These are phyloP conservation scores for Drosophila testacea DNA, from an alignment of 2,888 invertebrate species.

Conservation along the genomic window DNA sequence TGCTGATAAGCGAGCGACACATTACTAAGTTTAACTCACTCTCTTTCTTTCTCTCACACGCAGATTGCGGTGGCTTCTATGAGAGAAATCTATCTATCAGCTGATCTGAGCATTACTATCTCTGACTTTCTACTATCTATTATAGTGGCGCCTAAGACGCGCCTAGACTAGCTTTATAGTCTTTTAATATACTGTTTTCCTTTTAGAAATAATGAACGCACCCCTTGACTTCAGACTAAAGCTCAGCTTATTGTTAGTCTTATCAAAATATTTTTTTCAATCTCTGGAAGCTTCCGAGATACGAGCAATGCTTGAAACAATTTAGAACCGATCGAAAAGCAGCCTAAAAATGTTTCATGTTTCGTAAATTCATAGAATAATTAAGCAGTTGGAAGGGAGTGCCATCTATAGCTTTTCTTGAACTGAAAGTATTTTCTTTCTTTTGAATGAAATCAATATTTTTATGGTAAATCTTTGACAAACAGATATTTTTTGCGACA, in stretches of 20 bases:
- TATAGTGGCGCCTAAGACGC: not conserved
- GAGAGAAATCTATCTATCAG: not conserved
- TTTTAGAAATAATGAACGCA: not conserved
- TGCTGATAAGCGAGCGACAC: slow-evolving; percentile 9
- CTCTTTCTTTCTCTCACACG: not conserved
- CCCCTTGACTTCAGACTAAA: slow-evolving; percentile 2
- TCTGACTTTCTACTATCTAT: not conserved
- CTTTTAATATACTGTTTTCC: not conserved
- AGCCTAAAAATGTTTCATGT: too few species aligned
- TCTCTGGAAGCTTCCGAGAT: not conserved
- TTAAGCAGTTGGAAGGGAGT: too few species aligned
- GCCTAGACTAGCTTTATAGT: not conserved
- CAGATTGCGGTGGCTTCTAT: not conserved
- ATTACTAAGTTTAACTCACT: not conserved
- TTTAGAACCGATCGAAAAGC: too few species aligned
- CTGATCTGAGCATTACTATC: not conserved
- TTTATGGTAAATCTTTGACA: too few species aligned
- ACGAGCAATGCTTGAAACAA: not conserved
- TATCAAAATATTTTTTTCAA: not conserved
- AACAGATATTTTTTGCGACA: too few species aligned
- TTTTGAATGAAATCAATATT: too few species aligned
- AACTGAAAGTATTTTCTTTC: too few species aligned
- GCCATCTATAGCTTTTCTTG: too few species aligned
- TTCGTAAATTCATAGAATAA: too few species aligned
- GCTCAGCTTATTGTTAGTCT: not conserved